Conservation (phyloP, 2,797 vertebrate genomes). For the Gila robusta region DNA sequence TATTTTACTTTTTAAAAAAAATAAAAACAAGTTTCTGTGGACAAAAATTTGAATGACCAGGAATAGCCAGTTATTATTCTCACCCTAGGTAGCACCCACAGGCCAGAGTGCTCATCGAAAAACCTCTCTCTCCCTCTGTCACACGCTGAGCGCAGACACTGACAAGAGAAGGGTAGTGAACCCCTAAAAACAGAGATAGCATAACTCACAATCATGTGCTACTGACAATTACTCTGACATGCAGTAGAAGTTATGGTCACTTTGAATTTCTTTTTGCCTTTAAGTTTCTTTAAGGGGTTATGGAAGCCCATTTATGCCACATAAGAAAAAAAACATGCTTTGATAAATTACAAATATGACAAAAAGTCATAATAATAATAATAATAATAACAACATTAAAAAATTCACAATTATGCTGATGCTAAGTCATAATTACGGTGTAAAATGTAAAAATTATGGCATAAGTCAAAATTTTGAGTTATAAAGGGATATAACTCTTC, state of each 20-base stretch:
- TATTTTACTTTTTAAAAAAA: not conserved
- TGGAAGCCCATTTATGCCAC: not conserved
- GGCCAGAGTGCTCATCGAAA: constrained; percentile 72
- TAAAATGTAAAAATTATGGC: too few relatives aligned
- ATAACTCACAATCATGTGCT: constrained; percentile 7
- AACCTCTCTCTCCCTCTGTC: constrained; percentile 68
- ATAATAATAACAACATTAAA: not conserved
- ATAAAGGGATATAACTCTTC: not conserved
- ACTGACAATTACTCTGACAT: not conserved
- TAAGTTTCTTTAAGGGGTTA: not conserved
- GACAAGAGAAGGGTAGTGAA: constrained; percentile 76
- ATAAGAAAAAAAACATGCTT: not conserved
- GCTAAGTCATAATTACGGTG: too few relatives aligned
- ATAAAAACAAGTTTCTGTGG: not conserved
- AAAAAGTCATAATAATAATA: not conserved
- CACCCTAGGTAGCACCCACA: constrained; percentile 75
- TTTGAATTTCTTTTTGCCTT: not conserved
- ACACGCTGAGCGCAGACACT: constrained; percentile 77
- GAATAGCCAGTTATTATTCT: not conserved
- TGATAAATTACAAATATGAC: not conserved
- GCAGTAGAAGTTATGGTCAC: not conserved
- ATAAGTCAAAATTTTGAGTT: too few relatives aligned
- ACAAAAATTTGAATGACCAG: not conserved
- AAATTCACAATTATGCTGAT: not conserved
- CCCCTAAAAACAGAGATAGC: constrained; percentile 66